phyloP scores from a whole-genome alignment of 2,113 vertebrate genomes.

The Pandion haliaetus region DNA sequence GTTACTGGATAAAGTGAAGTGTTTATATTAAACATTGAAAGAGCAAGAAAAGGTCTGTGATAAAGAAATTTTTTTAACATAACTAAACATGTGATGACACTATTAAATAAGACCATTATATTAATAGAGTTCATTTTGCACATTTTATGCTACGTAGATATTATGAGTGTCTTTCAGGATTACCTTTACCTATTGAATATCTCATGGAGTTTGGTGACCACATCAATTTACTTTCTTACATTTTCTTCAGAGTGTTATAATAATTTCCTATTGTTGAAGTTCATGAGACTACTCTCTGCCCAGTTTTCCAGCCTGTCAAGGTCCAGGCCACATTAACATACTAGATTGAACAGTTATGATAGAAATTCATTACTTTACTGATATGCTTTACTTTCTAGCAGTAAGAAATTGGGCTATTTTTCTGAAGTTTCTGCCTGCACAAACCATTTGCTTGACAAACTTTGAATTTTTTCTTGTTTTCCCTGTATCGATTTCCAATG shows the following conservation, averaged over 20 bases:
- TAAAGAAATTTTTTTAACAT: background rate
- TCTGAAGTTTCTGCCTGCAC: background rate
- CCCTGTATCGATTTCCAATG: slow-evolving; percentile 48
- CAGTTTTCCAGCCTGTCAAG: background rate
- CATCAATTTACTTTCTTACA: background rate
- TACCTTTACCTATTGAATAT: background rate
- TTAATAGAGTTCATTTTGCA: background rate
- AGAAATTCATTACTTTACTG: background rate
- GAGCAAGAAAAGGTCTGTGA: background rate
- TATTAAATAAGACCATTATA: background rate
- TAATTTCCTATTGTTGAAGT: background rate
- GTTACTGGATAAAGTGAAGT: background rate
- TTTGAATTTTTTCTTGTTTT: slow-evolving; percentile 51
- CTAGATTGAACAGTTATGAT: background rate
- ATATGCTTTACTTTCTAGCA: background rate
- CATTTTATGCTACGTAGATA: slow-evolving; percentile 5
- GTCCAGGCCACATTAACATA: background rate
- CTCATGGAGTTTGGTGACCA: background rate
- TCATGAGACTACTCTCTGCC: background rate
- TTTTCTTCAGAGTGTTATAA: background rate
- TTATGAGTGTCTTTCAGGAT: background rate
- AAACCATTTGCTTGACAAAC: slow-evolving; percentile 48
- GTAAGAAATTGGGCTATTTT: slow-evolving; percentile 53
- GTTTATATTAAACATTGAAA: background rate
- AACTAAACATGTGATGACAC: background rate